These are phyloP conservation scores for Gila orcuttii DNA, from an alignment of 2,113 vertebrate species.

Conservation along the genomic window DNA sequence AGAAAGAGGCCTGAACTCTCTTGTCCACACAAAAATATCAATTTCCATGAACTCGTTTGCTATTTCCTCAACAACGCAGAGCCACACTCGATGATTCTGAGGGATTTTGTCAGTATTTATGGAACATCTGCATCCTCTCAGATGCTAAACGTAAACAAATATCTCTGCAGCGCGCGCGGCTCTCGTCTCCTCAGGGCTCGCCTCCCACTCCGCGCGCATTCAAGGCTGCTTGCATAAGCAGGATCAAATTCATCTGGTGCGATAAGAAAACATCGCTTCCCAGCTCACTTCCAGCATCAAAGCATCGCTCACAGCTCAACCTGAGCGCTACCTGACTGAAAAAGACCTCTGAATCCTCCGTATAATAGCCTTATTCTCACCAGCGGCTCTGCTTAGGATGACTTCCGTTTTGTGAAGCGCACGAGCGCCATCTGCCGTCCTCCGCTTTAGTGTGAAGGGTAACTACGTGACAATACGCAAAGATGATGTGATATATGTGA, in stretches of 20 bases:
- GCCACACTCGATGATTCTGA: neutral
- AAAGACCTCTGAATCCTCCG: conserved; percentile 14
- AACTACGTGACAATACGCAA: neutral
- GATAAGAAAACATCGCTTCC: conserved; percentile 41
- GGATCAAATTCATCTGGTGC: conserved; percentile 38
- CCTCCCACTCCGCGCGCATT: conserved; percentile 27
- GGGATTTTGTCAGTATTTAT: neutral
- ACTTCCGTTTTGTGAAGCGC: neutral
- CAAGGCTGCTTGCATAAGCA: conserved; percentile 35
- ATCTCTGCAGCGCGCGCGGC: neutral
- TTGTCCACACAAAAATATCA: too few species aligned
- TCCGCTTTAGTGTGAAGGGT: neutral
- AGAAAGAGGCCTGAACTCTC: too few species aligned
- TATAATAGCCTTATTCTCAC: conserved; percentile 10
- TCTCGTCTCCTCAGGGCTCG: neutral
- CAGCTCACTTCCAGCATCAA: conserved; percentile 27
- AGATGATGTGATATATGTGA: neutral
- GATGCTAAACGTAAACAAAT: neutral
- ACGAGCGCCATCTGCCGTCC: conserved; percentile 57
- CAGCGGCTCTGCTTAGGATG: neutral
- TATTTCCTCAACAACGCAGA: too few species aligned
- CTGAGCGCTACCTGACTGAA: conserved; percentile 46
- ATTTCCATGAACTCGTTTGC: too few species aligned
- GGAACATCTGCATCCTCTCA: neutral
- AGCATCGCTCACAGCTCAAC: conserved; percentile 50